Base-by-base conservation (phyloP, 2,113 vertebrate species). In the Sebastes schlegelii region DNA sequence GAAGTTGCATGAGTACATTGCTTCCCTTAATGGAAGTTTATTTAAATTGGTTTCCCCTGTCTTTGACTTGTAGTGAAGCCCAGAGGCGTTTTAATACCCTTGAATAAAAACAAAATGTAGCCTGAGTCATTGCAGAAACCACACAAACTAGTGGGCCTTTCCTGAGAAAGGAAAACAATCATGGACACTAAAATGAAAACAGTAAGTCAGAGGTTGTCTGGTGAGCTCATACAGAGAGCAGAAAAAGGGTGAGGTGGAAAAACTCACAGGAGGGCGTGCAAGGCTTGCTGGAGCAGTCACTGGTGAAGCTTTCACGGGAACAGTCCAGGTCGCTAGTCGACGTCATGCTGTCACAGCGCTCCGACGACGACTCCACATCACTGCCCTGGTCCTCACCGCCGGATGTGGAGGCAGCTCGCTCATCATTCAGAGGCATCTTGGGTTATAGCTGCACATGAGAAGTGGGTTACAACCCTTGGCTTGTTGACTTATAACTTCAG, bases 221-320 rank as follows among this genome's bases (percentile, higher is more conserved):
- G 10, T 17, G 54, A 74, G 17, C 17, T 54, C 19, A 54, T 54
- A 17, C 16, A 19, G 8, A 34, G 34, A 34, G 34, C 34, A 65
- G 16, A 64, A 3, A 65, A n/a, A 45, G 12, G 19, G 3, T 1
- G 48, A 51, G 65, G 21, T 9, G 65, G 8, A 2, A 12, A 34
- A 14, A 90, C 97, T 96, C 94, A 99, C 98, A 97, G 0, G 96
- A 96, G 52, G 98, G 97, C 1, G 97, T 97, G 90, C 96, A 95
- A 69, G 96, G 95, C 74, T 98, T 99, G 96, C 98, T 98, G 81
- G 97, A 98, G 86, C 95, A 94, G 83, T 97, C 96, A 0, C 97
- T 98, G 55, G 95, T 96, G 87, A 97, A 98, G 86, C 97, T 98
- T 81, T 97, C 96, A 6, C 97, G 94, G 16, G 96, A 97, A 82